phyloP scores from a whole-genome alignment of 2,888 invertebrate genomes.

The Sinotaia quadrata region DNA sequence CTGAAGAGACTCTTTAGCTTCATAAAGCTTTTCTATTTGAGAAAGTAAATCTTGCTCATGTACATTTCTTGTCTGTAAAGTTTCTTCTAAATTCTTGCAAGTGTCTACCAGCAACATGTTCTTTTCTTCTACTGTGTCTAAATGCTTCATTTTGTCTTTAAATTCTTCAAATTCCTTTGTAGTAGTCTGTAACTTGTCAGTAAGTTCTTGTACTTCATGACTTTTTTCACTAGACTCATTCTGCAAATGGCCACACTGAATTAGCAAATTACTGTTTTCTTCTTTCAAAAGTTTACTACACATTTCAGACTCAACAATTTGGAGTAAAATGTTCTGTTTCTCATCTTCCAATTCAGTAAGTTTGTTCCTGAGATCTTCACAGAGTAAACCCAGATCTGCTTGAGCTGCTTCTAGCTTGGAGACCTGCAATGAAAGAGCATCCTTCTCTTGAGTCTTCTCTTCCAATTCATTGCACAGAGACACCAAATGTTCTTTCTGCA shows the following conservation, averaged over 20 bases:
- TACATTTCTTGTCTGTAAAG: slow-evolving; percentile 2
- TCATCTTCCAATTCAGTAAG: neutral
- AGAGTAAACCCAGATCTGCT: neutral
- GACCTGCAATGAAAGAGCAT: neutral
- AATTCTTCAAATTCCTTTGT: neutral
- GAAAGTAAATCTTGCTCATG: neutral
- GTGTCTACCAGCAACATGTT: neutral
- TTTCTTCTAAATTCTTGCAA: slow-evolving; percentile 7
- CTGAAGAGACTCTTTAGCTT: neutral
- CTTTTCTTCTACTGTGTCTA: slow-evolving; percentile 3
- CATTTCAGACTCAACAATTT: too few species aligned
- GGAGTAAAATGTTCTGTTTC: neutral
- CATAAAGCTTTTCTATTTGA: slow-evolving; percentile 1
- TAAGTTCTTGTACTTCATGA: neutral
- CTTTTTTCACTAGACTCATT: neutral
- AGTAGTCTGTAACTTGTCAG: neutral
- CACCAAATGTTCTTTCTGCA: neutral
- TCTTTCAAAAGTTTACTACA: too few species aligned
- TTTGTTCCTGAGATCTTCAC: neutral
- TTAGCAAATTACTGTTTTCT: too few species aligned
- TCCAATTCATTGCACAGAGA: slow-evolving; percentile 2
- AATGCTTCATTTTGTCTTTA: neutral
- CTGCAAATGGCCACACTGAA: too few species aligned
- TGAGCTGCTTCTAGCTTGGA: neutral
- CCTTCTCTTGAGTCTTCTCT: neutral